phyloP scores from a whole-genome alignment of 2,113 vertebrate species.

The Xenotilapia flavipinnis region DNA sequence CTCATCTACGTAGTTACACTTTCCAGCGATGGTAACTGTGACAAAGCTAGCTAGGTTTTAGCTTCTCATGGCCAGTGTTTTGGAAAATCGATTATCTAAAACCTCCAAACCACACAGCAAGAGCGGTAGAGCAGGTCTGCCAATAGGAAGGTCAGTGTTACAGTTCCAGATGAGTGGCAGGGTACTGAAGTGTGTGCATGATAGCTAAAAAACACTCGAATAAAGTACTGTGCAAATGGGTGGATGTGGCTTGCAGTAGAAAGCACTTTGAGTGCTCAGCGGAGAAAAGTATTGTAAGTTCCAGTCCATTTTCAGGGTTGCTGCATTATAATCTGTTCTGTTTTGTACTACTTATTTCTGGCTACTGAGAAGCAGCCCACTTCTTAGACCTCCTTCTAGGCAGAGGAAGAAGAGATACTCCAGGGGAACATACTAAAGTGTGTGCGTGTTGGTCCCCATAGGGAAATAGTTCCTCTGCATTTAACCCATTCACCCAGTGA shows the following conservation, averaged over 20 bases:
- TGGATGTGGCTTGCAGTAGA: background rate
- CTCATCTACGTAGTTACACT: background rate
- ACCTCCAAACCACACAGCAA: background rate
- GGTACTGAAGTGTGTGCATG: background rate
- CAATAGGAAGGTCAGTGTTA: background rate
- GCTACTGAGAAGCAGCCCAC: background rate
- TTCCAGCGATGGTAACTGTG: background rate
- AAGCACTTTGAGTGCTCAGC: background rate
- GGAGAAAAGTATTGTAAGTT: background rate
- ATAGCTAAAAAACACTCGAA: background rate
- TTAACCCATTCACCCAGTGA: too few relatives aligned
- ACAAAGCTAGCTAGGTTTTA: background rate
- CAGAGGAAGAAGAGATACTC: background rate
- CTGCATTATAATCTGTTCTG: background rate
- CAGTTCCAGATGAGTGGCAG: background rate
- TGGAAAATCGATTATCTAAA: background rate
- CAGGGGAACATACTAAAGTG: background rate
- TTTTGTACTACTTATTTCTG: background rate
- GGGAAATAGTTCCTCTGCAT: too few relatives aligned
- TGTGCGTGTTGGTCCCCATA: too few relatives aligned
- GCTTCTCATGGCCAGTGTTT: background rate
- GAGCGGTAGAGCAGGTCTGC: background rate
- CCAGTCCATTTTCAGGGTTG: background rate
- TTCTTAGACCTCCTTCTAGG: background rate
- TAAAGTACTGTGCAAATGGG: background rate